Base-by-base conservation (phyloP, 1,140 invertebrate genomes). In the Leptinotarsa defecta region DNA sequence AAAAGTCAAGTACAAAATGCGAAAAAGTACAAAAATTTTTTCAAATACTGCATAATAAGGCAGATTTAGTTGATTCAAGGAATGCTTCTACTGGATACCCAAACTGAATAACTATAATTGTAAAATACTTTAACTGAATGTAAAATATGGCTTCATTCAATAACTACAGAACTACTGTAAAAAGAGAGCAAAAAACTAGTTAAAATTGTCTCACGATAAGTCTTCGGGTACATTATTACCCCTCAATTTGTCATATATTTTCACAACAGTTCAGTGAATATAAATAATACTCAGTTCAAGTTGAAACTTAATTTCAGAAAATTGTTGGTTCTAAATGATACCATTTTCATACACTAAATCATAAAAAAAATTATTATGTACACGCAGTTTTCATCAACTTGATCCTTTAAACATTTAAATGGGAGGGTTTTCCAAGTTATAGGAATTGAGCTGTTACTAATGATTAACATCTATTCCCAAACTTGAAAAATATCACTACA, bases 1-100 rank as follows among this genome's bases (percentile, higher is more conserved):
- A 24, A 27, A 24, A 73, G n/a, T 73, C 27, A 48, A 48, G 34
- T 73, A 48, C 49, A 15, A 72, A 43, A 64, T 73, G 43, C 27
- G 15, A 73, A 73, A 65, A 48, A 22, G n/a, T 73, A 73, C 64
- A 43, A 73, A 73, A 65, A 43, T 64, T 71, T 62, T 4, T 69
- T 69, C 19, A 65, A 73, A 73, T 73, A 73, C 71, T 73, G 71
- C 61, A 70, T 19, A 27, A 61, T 71, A 24, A 19, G 70, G 70
- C 70, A 71, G 70, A 62, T 57, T 24, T 61, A 13, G 24, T 61
- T 71, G 27, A 22, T 20, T 15, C 57, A 57, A 52, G 49, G 68
- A 49, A 22, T 49, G 19, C 19, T 22, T 52, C 13, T 49, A 70
- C 43, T 20, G 43, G 22, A 52, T 8, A 70, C 19, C 4, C 24